phyloP scores from a whole-genome alignment of 2,113 vertebrate genomes.

The Mystacornis crossleyi region DNA sequence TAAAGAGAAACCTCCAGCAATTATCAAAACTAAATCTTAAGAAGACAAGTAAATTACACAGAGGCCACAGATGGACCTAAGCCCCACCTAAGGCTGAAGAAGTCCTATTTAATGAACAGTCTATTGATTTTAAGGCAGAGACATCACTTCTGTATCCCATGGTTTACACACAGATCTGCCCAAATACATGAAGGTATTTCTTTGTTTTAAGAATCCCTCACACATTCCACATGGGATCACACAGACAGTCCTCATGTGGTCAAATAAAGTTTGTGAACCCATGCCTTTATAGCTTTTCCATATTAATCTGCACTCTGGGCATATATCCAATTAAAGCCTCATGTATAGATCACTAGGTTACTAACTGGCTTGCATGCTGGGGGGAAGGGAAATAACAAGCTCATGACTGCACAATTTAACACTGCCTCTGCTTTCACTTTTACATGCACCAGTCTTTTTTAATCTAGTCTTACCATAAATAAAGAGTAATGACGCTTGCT shows the following conservation, averaged over 20 bases:
- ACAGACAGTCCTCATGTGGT: neutral
- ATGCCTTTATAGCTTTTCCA: conserved; percentile 54
- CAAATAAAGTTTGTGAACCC: conserved; percentile 64
- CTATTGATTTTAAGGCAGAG: neutral
- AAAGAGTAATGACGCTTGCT: neutral
- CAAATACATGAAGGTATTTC: neutral
- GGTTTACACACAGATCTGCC: neutral
- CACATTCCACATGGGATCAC: conserved; percentile 30
- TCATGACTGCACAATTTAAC: conserved; percentile 32
- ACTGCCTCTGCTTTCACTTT: conserved; percentile 39
- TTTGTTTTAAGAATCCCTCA: conserved; percentile 41
- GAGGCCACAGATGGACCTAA: neutral
- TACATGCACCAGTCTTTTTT: neutral
- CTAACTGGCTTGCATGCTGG: neutral
- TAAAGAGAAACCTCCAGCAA: neutral
- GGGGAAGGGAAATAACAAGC: conserved; percentile 33
- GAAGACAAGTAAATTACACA: neutral
- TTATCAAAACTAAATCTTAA: neutral
- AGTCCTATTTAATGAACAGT: neutral
- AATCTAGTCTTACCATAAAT: conserved; percentile 4
- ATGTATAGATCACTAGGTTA: conserved; percentile 63
- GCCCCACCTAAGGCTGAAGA: neutral
- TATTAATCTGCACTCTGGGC: conserved; percentile 55
- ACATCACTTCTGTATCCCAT: neutral
- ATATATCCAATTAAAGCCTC: conserved; percentile 56